phyloP scores from a whole-genome alignment of 2,797 vertebrate species.

The Lepidocolaptes lacrymiger region DNA sequence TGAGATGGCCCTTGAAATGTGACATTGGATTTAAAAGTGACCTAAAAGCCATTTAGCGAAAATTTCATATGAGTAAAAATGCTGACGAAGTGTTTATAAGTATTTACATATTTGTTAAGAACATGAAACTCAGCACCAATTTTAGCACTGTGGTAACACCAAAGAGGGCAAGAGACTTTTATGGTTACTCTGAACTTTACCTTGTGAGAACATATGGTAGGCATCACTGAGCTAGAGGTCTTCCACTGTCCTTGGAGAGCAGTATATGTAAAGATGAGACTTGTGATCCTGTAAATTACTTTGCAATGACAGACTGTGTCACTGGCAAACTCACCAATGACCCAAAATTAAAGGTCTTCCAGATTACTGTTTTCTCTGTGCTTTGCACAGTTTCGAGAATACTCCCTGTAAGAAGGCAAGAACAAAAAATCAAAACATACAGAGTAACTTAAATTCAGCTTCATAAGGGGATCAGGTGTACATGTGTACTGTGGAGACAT shows the following conservation, averaged over 20 bases:
- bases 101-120: slow-evolving; percentile 23
- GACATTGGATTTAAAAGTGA: slow-evolving; percentile 51
- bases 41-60: slow-evolving; percentile 36
- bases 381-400: not conserved
- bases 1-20: slow-evolving; percentile 8
- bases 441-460: not conserved
- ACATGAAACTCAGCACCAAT: not conserved
- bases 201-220: not conserved
- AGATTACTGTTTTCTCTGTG: not conserved
- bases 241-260: not conserved
- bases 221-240: not conserved
- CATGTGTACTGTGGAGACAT: accelerated
- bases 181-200: not conserved
- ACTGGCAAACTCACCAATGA: not conserved
- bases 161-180: not conserved
- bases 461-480: not conserved
- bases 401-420: not conserved
- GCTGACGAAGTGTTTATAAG: slow-evolving; percentile 22
- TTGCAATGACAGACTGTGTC: not conserved
- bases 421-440: not conserved
- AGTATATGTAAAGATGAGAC: not conserved
- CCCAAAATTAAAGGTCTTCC: not conserved
- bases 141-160: not conserved
- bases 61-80: slow-evolving; percentile 46
- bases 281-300: not conserved